Conservation (phyloP, 2,797 vertebrate species). For the Anguilla anguilla region DNA sequence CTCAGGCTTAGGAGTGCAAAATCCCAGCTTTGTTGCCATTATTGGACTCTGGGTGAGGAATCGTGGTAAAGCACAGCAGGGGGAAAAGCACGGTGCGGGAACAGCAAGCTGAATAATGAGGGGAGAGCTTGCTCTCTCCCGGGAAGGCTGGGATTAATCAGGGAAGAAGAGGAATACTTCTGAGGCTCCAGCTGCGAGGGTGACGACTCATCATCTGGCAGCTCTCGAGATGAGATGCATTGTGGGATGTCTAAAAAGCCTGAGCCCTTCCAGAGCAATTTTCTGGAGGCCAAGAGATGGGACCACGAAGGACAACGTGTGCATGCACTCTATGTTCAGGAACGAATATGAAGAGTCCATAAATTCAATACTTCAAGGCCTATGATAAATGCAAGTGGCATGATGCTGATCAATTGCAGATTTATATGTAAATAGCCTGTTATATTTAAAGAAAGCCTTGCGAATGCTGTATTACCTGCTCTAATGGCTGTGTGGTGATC, state of each 20-base stretch:
- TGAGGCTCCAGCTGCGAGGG: background rate
- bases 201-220: background rate
- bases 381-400: background rate
- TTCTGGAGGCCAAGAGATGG: background rate
- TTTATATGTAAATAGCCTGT: slow-evolving; percentile 9
- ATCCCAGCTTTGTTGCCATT: slow-evolving; percentile 14
- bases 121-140: background rate
- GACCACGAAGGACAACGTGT: slow-evolving; percentile 4
- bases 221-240: background rate
- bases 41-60: background rate
- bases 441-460: slow-evolving; percentile 4
- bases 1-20: slow-evolving; percentile 1
- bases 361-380: slow-evolving; percentile 11
- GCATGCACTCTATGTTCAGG: background rate
- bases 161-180: background rate
- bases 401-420: background rate
- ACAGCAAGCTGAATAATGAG: background rate
- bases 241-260: background rate
- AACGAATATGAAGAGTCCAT: background rate
- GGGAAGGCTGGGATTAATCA: slow-evolving; percentile 5
- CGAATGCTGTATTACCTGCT: background rate
- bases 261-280: background rate
- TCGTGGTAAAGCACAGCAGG: background rate
- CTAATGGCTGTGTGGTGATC: background rate
- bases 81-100: background rate